phyloP scores from a whole-genome alignment of 2,888 invertebrate species.

The Unio delphinus region DNA sequence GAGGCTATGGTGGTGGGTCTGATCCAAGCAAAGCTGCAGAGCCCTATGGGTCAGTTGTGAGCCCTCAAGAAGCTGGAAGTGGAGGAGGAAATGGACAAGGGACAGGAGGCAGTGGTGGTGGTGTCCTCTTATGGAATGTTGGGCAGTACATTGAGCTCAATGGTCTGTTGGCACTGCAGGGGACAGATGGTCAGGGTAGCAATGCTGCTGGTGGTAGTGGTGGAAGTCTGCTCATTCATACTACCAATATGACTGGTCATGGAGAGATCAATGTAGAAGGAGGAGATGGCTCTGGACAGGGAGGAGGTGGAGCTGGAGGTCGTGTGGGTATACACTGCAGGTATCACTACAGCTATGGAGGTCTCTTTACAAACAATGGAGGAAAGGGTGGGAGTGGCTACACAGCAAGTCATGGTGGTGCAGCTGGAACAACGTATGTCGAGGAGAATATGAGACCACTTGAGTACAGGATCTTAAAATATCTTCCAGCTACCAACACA shows the following conservation, averaged over 20 bases:
- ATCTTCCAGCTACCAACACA: conserved; percentile 33
- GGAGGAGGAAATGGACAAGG: conserved; percentile 57
- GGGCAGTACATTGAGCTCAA: conserved; percentile 53
- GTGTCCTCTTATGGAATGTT: conserved; percentile 48
- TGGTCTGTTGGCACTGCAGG: conserved; percentile 48
- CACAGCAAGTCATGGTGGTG: conserved; percentile 35
- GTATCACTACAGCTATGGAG: conserved; percentile 53
- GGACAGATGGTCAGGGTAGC: conserved; percentile 35
- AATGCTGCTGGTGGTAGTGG: conserved; percentile 58
- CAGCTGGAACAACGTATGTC: conserved; percentile 58
- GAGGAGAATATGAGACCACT: conserved; percentile 56
- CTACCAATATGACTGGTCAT: conserved; percentile 58
- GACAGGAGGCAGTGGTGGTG: conserved; percentile 52
- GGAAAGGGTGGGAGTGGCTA: conserved; percentile 32
- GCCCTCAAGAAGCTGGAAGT: conserved; percentile 43
- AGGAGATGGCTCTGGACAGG: conserved; percentile 44
- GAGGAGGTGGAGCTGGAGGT: conserved; percentile 51
- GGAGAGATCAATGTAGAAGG: conserved; percentile 53
- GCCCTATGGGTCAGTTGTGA: conserved; percentile 51
- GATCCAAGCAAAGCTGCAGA: conserved; percentile 25
- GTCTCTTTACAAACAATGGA: conserved; percentile 46
- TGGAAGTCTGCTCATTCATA: conserved; percentile 48
- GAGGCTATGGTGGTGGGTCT: conserved; percentile 53
- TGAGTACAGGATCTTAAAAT: conserved; percentile 53
- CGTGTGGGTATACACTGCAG: conserved; percentile 52